phyloP scores from a whole-genome alignment of 2,797 vertebrate genomes.

The Capromys pilorides region DNA sequence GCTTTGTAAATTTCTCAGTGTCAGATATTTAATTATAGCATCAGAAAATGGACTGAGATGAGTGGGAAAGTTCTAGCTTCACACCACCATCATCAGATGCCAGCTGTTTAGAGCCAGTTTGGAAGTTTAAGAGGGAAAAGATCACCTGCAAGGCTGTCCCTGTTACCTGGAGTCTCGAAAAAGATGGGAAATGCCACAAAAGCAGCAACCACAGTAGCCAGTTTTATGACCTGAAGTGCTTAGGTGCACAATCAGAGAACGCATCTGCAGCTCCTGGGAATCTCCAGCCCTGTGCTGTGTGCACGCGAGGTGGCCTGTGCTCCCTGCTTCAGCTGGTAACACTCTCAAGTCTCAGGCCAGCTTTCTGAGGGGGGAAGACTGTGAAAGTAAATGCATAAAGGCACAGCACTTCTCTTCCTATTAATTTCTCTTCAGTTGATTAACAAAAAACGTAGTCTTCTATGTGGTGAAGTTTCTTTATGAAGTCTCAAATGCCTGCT shows the following conservation, averaged over 20 bases:
- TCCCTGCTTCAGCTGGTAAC: background rate
- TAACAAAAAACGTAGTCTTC: background rate
- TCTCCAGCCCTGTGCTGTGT: background rate
- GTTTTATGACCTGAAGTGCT: background rate
- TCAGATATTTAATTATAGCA: background rate
- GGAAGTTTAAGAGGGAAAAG: slow-evolving; percentile 26
- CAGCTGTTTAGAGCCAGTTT: background rate
- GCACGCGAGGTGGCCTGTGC: background rate
- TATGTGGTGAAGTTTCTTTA: background rate
- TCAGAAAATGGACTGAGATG: background rate
- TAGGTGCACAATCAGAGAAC: background rate
- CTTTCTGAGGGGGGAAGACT: background rate
- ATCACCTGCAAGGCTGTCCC: background rate
- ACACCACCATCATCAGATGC: background rate
- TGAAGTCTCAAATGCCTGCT: background rate
- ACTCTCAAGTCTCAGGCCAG: background rate
- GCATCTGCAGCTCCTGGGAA: background rate
- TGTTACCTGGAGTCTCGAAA: background rate
- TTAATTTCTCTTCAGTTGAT: slow-evolving; percentile 27
- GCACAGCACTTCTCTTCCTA: background rate
- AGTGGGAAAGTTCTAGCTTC: background rate
- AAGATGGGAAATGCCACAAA: slow-evolving; percentile 29
- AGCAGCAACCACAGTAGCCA: background rate
- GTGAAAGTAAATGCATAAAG: background rate
- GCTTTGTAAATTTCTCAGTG: background rate